Evolutionary conservation across 2,888 invertebrate genomes (phyloP), one percentile per base, ranked within the genome.

Genomic region (Erebia palarica): DNA sequence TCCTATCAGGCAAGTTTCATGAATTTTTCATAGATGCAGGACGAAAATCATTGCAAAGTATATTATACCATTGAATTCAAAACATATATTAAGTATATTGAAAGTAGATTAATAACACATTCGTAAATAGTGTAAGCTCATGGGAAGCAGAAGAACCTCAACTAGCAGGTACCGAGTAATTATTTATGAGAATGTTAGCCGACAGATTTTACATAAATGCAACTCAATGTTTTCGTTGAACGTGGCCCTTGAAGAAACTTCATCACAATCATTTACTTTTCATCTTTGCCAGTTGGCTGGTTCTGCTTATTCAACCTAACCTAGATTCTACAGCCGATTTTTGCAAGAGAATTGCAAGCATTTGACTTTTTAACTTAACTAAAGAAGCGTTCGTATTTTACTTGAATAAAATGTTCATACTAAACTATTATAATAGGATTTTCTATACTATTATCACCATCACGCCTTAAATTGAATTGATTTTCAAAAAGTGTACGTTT

Each of bases 261-360:
- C 44, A 70, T 65, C 65, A 65, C 60, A 70, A 53, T 65, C 70
- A 70, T 70, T 70, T 70, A 70, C 59, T 70, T 70, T 70, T 70
- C 70, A 65, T 64, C 64, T 65, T 70, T 70, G 21, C 60, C 60
- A 70, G 66, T 51, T 65, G 51, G 65, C 70, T 65, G 59, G 70
- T 70, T 70, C 42, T 65, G 65, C 65, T 70, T 65, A 65, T 60
- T 70, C 65, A 70, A 70, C 65, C 59, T 70, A 65, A 65, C 70
- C 59, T 65, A 60, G 65, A 65, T 70, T 70, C 60, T 60, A 42
- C 59, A 59, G 70, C 60, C 70, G 59, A 70, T 70, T 65, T 65
- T 70, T 61, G 65, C 53, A 21, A n/a, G 53, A 27, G 70, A 65
- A 60, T 65, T 60, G 59, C 65, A 27, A 60, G 59, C 53, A 70